These are phyloP conservation scores for Gonatopus flavifemur DNA, from an alignment of 1,140 invertebrate species.

Conservation along the genomic window DNA sequence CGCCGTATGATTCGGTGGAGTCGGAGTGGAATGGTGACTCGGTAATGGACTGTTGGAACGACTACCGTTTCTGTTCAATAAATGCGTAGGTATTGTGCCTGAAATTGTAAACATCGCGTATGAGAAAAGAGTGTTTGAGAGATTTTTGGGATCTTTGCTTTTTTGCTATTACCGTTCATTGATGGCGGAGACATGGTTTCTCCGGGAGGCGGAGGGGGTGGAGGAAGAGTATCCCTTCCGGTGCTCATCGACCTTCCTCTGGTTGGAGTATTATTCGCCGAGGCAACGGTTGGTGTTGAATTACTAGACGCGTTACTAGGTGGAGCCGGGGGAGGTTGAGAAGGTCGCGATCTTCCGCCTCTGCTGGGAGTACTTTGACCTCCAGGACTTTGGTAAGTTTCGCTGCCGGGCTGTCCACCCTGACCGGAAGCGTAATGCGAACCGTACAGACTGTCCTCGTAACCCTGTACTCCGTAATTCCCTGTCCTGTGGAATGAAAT, in stretches of 20 bases:
- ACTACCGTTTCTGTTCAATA: constrained; percentile 52
- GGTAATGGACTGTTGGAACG: constrained; percentile 55
- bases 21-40: constrained; percentile 63
- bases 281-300: constrained; percentile 68
- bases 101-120: constrained; percentile 19
- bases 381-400: constrained; percentile 55
- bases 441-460: constrained; percentile 55
- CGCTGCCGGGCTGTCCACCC: constrained; percentile 49
- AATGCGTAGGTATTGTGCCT: constrained; percentile 58
- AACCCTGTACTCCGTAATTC: constrained; percentile 48
- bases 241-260: constrained; percentile 68
- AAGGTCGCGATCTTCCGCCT: constrained; percentile 68
- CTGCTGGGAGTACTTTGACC: constrained; percentile 63
- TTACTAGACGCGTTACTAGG: constrained; percentile 70
- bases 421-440: constrained; percentile 54
- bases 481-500: constrained; percentile 31
- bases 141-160: background rate
- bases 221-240: constrained; percentile 75
- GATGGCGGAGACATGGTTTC: constrained; percentile 61
- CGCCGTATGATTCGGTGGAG: constrained; percentile 51
- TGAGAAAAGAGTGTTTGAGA: constrained; percentile 17
- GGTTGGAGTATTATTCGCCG: constrained; percentile 69
- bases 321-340: constrained; percentile 83
- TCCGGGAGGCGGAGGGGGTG: constrained; percentile 82
- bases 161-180: constrained; percentile 45